A percentile compares a stretch with the other conserved stretches of the same genome.
Conservation (phyloP, 1,140 invertebrate species). For the Delia radicum region DNA sequence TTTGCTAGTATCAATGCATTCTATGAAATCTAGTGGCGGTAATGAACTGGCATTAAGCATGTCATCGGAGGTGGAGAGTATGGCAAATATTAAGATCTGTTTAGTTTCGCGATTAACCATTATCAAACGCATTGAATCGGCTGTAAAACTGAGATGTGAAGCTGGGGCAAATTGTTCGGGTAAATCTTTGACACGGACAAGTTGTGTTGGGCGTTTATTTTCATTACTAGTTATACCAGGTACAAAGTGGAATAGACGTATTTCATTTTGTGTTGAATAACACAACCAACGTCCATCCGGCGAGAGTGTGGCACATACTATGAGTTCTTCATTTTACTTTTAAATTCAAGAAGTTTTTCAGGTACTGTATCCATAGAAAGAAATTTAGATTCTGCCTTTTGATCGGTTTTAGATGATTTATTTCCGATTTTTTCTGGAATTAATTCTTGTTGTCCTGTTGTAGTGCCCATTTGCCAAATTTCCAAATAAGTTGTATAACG, state of each 20-base stretch:
- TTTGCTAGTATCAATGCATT: constrained; percentile 29
- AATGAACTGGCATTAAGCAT: not conserved
- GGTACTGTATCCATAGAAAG: constrained; percentile 57
- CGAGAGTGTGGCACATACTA: constrained; percentile 69
- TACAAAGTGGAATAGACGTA: constrained; percentile 62
- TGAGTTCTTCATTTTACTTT: constrained; percentile 64
- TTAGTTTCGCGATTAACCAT: constrained; percentile 39
- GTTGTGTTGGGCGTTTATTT: constrained; percentile 43
- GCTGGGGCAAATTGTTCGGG: constrained; percentile 54
- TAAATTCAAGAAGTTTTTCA: constrained; percentile 66
- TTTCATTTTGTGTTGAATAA: constrained; percentile 68
- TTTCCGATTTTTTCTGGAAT: constrained; percentile 32
- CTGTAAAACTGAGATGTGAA: constrained; percentile 57
- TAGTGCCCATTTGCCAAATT: constrained; percentile 65
- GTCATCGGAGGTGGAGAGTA: constrained; percentile 48
- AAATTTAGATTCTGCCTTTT: constrained; percentile 2
- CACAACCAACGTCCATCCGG: constrained; percentile 68
- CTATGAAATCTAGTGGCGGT: constrained; percentile 35
- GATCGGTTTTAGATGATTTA: not conserved
- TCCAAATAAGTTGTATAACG: constrained; percentile 68
- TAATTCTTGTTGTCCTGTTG: constrained; percentile 37
- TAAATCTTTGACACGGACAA: constrained; percentile 56
- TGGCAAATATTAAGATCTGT: constrained; percentile 50
- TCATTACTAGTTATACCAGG: not conserved
- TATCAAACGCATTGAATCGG: constrained; percentile 54